These are phyloP conservation scores for Chaetodon trifasciatus DNA, from an alignment of 2,797 vertebrate species.

Conservation along the genomic window DNA sequence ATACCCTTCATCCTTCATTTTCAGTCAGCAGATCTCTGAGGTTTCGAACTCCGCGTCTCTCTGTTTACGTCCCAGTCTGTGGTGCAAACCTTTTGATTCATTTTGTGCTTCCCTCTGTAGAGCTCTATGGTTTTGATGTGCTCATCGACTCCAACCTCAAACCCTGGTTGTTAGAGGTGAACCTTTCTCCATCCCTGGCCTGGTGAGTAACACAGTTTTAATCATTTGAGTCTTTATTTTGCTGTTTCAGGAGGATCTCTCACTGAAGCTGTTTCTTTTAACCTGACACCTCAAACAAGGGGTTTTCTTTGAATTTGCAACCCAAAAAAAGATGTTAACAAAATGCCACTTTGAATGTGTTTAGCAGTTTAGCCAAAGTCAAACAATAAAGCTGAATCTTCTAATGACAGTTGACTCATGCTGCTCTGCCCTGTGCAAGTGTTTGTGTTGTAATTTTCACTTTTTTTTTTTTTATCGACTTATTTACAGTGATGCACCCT, in stretches of 20 bases:
- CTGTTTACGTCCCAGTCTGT: constrained; percentile 35
- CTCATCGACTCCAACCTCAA: constrained; percentile 97
- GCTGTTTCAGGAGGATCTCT: constrained; percentile 32
- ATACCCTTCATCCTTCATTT: constrained; percentile 48
- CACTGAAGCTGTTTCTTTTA: neutral
- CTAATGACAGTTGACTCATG: constrained; percentile 5
- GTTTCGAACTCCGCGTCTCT: constrained; percentile 37
- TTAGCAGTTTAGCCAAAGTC: constrained; percentile 31
- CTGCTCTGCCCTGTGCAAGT: neutral
- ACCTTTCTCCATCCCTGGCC: constrained; percentile 96
- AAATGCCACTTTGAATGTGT: constrained; percentile 33
- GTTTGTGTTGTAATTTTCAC: constrained; percentile 15
- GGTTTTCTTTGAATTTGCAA: constrained; percentile 13
- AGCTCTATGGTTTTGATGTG: constrained; percentile 98
- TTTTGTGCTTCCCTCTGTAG: constrained; percentile 82
- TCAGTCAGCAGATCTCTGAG: constrained; percentile 20
- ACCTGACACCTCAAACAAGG: neutral
- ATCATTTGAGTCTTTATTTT: constrained; percentile 32
- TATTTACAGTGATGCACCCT: constrained; percentile 92
- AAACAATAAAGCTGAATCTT: constrained; percentile 20
- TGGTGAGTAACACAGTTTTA: constrained; percentile 89
- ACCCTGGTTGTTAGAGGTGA: constrained; percentile 98
- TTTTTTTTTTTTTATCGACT: constrained; percentile 18
- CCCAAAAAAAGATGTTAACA: constrained; percentile 23
- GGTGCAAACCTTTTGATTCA: constrained; percentile 52